A percentile compares a stretch with the other conserved stretches of the same genome.
Evolutionary conservation across 2,113 vertebrate species (phyloP).

Genomic region (Pipa parva): DNA sequence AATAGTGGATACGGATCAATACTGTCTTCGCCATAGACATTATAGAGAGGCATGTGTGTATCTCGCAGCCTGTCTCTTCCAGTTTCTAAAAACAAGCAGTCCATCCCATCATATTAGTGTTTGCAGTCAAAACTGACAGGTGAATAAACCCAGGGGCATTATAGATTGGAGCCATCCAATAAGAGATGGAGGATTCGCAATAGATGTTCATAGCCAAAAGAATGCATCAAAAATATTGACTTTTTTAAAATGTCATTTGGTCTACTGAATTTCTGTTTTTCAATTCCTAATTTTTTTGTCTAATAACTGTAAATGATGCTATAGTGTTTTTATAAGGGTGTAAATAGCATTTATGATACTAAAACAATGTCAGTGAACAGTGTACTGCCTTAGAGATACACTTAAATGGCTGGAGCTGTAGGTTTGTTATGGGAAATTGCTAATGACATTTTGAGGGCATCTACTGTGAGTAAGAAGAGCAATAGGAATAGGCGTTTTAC

Average conservation of each 20-base stretch:
- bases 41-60: conserved; percentile 16
- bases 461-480: conserved; percentile 57
- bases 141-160: conserved; percentile 11
- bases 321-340: conserved; percentile 41
- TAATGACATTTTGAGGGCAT: conserved; percentile 78
- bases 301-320: conserved; percentile 20
- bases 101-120: conserved; percentile 24
- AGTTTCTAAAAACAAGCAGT: conserved; percentile 16
- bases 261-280: too few relatives aligned
- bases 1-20: conserved; percentile 13
- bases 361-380: conserved; percentile 53
- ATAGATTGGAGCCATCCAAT: conserved; percentile 23
- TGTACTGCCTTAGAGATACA: conserved; percentile 58
- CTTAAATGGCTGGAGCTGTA: conserved; percentile 70
- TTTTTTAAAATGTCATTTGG: too few relatives aligned
- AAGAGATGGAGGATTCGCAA: conserved; percentile 13
- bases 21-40: conserved; percentile 19
- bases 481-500: conserved; percentile 55
- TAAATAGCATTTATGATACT: conserved; percentile 45
- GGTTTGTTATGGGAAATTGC: conserved; percentile 64
- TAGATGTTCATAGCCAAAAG: too few relatives aligned
- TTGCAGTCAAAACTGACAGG: conserved; percentile 47
- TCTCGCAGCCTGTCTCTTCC: conserved; percentile 19
- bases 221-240: too few relatives aligned
- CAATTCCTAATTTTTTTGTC: conserved; percentile 4